Conservation (phyloP, 2,888 invertebrate genomes). For the Heliconius ethilla region DNA sequence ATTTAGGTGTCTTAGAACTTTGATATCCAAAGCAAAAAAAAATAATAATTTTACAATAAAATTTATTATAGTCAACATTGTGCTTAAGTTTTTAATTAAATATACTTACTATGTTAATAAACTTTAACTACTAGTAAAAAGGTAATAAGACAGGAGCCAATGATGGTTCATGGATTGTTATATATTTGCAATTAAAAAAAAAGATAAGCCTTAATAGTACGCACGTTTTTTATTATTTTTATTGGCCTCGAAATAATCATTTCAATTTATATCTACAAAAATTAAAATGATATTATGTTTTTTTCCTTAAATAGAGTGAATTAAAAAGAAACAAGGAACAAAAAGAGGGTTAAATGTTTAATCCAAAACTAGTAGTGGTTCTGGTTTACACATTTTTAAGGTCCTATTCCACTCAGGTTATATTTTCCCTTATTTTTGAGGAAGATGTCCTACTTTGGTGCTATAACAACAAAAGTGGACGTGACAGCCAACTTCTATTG, state of each 20-base stretch:
- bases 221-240: background rate
- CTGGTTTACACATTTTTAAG: background rate
- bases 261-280: background rate
- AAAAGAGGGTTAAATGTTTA: no score
- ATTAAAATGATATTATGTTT: background rate
- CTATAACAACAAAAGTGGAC: background rate
- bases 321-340: background rate
- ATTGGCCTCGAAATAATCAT: background rate
- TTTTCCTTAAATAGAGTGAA: background rate
- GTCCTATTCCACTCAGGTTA: no score
- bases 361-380: background rate
- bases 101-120: conserved; percentile 1
- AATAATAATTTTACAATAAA: no score
- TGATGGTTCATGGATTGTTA: conserved; percentile 6
- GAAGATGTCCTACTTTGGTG: background rate
- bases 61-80: background rate
- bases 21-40: background rate
- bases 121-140: background rate
- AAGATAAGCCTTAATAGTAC: conserved; percentile 15
- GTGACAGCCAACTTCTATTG: background rate
- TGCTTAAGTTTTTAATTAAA: background rate
- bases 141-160: conserved; percentile 10
- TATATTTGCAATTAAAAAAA: conserved; percentile 27
- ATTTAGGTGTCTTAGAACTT: background rate
- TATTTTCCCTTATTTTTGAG: background rate